Percentiles rank a stretch among this genome's conserved stretches.
Evolutionary conservation across 2,888 invertebrate genomes (phyloP).

Genomic region (Villa cingulata): DNA sequence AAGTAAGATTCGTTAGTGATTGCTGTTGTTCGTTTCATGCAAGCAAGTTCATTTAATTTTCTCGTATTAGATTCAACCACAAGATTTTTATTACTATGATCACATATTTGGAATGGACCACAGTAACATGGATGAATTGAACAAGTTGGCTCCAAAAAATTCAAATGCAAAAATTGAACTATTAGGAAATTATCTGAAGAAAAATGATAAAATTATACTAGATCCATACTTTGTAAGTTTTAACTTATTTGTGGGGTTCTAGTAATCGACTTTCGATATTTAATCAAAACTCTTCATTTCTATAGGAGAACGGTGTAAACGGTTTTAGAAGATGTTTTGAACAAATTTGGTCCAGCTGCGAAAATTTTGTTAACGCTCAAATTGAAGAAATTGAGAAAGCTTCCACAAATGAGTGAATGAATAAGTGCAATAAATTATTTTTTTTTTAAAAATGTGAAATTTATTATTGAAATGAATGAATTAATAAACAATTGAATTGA

Average conservation of each 20-base stretch:
- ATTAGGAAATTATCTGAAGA: slow-evolving; percentile 69
- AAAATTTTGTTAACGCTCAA: no score
- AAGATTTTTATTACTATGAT: slow-evolving; percentile 67
- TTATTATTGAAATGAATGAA: no score
- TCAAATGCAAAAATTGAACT: slow-evolving; percentile 57
- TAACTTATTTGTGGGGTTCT: no score
- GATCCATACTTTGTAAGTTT: slow-evolving; percentile 79
- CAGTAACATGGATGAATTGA: slow-evolving; percentile 57
- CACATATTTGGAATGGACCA: slow-evolving; percentile 92
- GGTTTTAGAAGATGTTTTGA: slow-evolving; percentile 22
- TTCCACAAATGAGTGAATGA: no score
- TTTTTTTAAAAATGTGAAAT: no score
- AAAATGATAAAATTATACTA: slow-evolving; percentile 58
- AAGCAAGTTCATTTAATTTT: background rate
- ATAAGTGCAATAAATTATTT: no score
- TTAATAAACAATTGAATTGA: no score
- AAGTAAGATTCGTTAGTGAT: slow-evolving; percentile 21
- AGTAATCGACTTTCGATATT: no score
- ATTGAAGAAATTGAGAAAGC: no score
- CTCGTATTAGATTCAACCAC: slow-evolving; percentile 45
- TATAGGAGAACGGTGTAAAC: slow-evolving; percentile 23
- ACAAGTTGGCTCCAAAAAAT: slow-evolving; percentile 43
- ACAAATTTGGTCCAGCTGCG: slow-evolving; percentile 25
- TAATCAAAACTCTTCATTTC: slow-evolving; percentile 1
- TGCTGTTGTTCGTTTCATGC: background rate